phyloP scores from a whole-genome alignment of 1,140 invertebrate species.

The Euwallacea fornicatus region DNA sequence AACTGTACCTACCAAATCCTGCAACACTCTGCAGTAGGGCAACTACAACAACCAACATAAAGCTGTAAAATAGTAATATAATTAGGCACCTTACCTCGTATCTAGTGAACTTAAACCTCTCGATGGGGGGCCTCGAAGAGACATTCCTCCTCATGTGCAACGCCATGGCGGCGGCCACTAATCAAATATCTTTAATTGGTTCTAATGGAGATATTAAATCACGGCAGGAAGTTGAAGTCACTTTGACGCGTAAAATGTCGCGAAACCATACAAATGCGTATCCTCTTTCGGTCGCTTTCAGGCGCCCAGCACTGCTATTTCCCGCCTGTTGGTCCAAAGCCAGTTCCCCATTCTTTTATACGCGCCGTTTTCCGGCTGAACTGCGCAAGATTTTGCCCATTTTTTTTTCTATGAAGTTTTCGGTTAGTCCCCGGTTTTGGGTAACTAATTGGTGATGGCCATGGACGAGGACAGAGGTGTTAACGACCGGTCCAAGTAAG shows the following conservation, averaged over 20 bases:
- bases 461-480: too few species aligned
- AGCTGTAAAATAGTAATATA: neutral
- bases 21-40: neutral
- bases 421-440: too few species aligned
- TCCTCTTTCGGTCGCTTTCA: neutral
- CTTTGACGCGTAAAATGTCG: neutral
- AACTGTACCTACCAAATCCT: neutral
- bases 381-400: too few species aligned
- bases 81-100: conserved; percentile 4
- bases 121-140: conserved; percentile 7
- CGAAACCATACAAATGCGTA: neutral
- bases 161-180: neutral
- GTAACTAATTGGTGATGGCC: too few species aligned
- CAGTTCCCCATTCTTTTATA: conserved; percentile 5
- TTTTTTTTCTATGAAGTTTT: too few species aligned
- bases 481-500: too few species aligned
- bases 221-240: too few species aligned
- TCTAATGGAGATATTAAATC: too few species aligned
- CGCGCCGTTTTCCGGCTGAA: neutral
- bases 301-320: neutral
- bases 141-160: conserved; percentile 12
- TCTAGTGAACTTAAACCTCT: conserved; percentile 15
- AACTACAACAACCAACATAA: neutral
- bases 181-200: too few species aligned
- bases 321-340: conserved; percentile 1